Evolutionary conservation across 2,797 vertebrate species (phyloP), one percentile per base, ranked within the genome.

Genomic region (Eupleurogrammus muticus): DNA sequence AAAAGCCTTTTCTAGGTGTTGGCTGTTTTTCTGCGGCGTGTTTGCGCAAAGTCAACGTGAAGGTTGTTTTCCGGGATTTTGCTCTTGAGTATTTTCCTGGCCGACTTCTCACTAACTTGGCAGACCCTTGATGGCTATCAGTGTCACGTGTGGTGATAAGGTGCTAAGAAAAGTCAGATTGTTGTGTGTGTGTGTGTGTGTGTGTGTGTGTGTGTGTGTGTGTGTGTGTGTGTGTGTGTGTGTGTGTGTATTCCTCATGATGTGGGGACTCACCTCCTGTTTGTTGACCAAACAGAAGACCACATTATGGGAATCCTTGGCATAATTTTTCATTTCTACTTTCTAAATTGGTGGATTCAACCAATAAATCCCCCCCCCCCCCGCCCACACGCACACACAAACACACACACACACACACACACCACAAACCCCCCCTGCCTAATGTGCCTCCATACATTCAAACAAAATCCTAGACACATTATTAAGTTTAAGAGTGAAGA

Each of bases 91-190:
- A 57, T 61, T 40, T n/a, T 77, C 56, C 73, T 53, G 34, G 20
- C 1, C 50, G 47, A 70, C 32, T 70, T 49, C 9, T 38, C n/a
- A 21, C 36, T 40, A 24, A 61, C 20, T 10, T 49, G 35, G 12
- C 10, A 46, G 13, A 40, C n/a, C 23, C 23, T 16, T 62, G 38
- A 52, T 72, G 21, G 28, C 13, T 66, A 57, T 53, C 47, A 58
- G 34, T 16, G 44, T 57, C 61, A 73, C 23, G 2, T 68, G 52
- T 24, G 57, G 47, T 54, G 78, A 81, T 77, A 77, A 73, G 47
- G 28, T 46, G 32, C 23, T 62, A 35, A 28, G 54, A 49, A 40
- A 34, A 51, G 48, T 36, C 1, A 0, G 32, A 17, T 40, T 32
- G 20, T 19, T 35, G 36, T 55, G 8, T 65, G 50, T 62, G 38